A percentile compares a stretch with the other conserved stretches of the same genome.
Evolutionary conservation across 2,113 vertebrate species (phyloP).

Genomic region (Macquaria ambigua): DNA sequence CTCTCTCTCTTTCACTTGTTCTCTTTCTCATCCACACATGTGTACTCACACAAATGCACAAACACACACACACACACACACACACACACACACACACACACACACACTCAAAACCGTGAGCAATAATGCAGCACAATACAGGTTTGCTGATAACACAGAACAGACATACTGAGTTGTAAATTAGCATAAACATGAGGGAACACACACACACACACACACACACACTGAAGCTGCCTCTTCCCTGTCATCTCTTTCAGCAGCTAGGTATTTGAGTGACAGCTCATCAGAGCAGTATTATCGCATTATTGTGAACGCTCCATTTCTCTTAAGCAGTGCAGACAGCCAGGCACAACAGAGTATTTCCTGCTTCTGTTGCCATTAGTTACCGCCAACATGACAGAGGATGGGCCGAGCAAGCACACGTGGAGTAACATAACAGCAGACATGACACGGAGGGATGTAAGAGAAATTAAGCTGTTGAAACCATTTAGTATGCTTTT

Average conservation of each 20-base stretch:
- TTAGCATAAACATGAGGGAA: constrained; percentile 41
- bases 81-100: neutral
- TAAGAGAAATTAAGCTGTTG: neutral
- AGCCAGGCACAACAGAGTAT: constrained; percentile 41
- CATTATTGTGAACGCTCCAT: constrained; percentile 29
- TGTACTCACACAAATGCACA: neutral
- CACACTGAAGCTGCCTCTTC: constrained; percentile 6
- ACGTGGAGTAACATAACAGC: neutral
- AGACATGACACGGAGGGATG: neutral
- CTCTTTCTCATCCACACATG: neutral
- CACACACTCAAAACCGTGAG: neutral
- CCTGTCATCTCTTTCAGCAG: constrained; percentile 13
- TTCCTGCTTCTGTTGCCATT: constrained; percentile 35
- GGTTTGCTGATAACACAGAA: constrained; percentile 45
- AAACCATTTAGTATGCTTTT: neutral
- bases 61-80: neutral
- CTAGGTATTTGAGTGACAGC: constrained; percentile 46
- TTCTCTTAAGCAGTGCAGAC: constrained; percentile 52
- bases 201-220: neutral
- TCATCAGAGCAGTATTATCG: constrained; percentile 59
- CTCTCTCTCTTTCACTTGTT: neutral
- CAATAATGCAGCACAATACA: constrained; percentile 34
- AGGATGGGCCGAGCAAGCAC: constrained; percentile 2
- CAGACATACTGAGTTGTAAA: constrained; percentile 19
- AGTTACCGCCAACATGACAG: constrained; percentile 31